A percentile compares a stretch with the other conserved stretches of the same genome.
Conservation (phyloP, 2,113 vertebrate species). For the Cynopterus brachyotis region DNA sequence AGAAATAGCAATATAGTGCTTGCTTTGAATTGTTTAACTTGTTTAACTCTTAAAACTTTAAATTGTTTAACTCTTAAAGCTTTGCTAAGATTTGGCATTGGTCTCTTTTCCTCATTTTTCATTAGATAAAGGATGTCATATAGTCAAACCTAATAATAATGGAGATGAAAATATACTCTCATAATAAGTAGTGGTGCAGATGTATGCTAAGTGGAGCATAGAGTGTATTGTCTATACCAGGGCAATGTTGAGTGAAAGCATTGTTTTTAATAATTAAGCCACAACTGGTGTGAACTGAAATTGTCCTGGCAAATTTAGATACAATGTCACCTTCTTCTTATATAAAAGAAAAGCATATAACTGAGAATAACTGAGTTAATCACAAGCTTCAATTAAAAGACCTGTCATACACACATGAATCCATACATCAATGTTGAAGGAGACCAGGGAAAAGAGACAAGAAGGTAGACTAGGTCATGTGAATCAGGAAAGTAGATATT, state of each 20-base stretch:
- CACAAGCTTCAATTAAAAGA: neutral
- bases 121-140: neutral
- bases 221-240: neutral
- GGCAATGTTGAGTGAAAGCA: neutral
- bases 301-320: neutral
- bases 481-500: neutral
- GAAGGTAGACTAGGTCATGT: neutral
- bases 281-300: neutral
- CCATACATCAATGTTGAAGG: neutral
- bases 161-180: neutral
- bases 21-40: too few species aligned
- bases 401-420: rapidly evolving
- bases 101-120: neutral
- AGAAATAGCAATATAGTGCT: too few species aligned
- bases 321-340: neutral
- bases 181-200: neutral
- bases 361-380: neutral
- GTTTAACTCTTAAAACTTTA: too few species aligned
- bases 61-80: neutral
- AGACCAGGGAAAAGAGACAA: neutral
- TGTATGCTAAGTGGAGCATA: neutral
- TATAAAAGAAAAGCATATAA: neutral
- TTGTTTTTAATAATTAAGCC: neutral
- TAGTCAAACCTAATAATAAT: neutral
- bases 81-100: neutral